Evolutionary conservation across 1,140 invertebrate genomes (phyloP), one percentile per base, ranked within the genome.

Genomic region (Heliconius melpomene): DNA sequence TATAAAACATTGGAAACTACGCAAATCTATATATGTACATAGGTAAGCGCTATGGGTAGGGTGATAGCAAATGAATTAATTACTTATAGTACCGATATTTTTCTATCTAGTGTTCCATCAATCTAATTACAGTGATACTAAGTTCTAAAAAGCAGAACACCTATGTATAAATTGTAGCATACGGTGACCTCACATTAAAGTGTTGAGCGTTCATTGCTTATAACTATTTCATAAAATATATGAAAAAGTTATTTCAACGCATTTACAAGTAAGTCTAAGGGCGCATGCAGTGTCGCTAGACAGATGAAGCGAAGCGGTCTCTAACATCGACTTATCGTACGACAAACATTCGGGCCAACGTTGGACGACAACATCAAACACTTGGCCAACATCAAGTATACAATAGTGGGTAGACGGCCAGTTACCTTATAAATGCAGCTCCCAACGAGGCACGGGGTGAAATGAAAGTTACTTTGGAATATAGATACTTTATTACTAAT

Each of bases 381-480:
- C 86, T 83, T 84, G 86, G 87, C 90, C 81, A 82, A 82, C 83
- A 89, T 78, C 66, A 75, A 87, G 86, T 83, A 90, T 81, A 91
- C 87, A 90, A 82, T 83, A 88, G 83, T 83, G 81, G 76, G 86
- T 86, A 38, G 79, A 72, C 74, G 80, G 80, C 80, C 85, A 90
- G 85, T 93, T 94, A 94, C 93, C 93, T 94, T 94, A 83, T 87
- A 80, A 80, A 87, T 83, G 88, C 90, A 87, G 89, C 90, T 87
- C 92, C 91, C 90, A 87, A 87, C 90, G 90, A 87, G 87, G 88
- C 91, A 85, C 88, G 87, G 84, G 90, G 89, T 93, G 90, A 92
- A 94, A 94, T 93, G 87, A 94, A 93, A 92, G 89, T 93, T 92
- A 94, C 92, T 93, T 93, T 93, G 91, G 93, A 94, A 87, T 94